Evolutionary conservation across 2,113 vertebrate species (phyloP), one percentile per base, ranked within the genome.

Genomic region (Mormoops blainvillei): DNA sequence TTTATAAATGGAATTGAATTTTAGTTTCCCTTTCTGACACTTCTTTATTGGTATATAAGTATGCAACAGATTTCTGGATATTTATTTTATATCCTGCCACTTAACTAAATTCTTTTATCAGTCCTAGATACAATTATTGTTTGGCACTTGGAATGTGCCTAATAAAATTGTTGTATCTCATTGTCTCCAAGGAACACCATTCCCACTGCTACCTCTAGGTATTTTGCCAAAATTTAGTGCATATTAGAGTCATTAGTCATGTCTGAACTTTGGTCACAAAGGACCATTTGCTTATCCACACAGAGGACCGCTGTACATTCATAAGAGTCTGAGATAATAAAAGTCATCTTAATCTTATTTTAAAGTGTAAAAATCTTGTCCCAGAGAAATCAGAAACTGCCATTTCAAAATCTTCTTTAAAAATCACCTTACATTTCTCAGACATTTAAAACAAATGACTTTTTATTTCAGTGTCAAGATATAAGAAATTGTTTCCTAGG

Each of bases 201-300:
- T 91, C 84, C 78, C 93, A 86, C 2, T 28, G 73, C 63, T 92
- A 4, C 43, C 24, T 54, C 52, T 80, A 86, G 22, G 3, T 41
- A 71, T 71, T 81, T 77, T 94, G 71, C 89, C 92, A 96, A 86
- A 95, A 93, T 50, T 74, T 78, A 41, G 6, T 31, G 11, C 58
- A 43, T 70, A 70, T 70, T 76, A 68, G 3, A 41, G 48, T 89
- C 56, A 86, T 76, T 89, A 92, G 38, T 68, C 12, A 11, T 54
- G 11, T 48, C 70, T 92, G 31, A 85, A 16, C 73, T 71, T 82
- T 82, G 4, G 67, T 58, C 73, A 95, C 43, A 10, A 74, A 36
- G 56, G 78, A 81, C 50, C 43, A 8, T 77, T 48, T 86, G 41
- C 78, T 81, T 82, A 65, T 65, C 26, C 26, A 68, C n/a, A 77